Evolutionary conservation across 2,888 invertebrate genomes (phyloP), one percentile per base, ranked within the genome.

Genomic region (Tipula helvola): DNA sequence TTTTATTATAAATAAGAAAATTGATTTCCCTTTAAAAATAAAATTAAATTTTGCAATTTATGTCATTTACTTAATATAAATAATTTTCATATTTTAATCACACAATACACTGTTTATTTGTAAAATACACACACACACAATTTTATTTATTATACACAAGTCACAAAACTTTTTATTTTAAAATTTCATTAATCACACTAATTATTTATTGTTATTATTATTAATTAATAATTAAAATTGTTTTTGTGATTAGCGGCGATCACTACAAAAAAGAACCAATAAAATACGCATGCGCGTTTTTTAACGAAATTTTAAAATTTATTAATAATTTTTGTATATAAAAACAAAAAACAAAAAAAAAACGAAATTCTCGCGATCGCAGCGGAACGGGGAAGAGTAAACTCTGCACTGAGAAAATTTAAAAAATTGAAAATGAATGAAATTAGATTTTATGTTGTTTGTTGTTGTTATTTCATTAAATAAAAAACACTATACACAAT

Each of bases 311-410:
- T 39, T 39, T 84, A 36, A 84, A 84, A 84, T 84, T 39, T 84
- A 84, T 84, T 39, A 84, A 39, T 84, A 84, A 84, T 84, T 84
- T 84, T 28, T 28, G 28, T 28, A 28, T 39, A 84, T 36, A 84
- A 84, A 36, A 84, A 84, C 41, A 84, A 83, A n/a, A 36, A 83
- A n/a, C 36, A 83, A 28, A 83, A n/a, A 83, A 83, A 28, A 28
- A 39, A 84, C 84, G 18, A 85, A 85, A 42, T 18, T 85, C 39
- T 42, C 85, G 85, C 85, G 85, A 42, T 18, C 85, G 85, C 85
- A 85, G 85, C 85, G 85, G 85, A 85, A 85, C 85, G 85, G 85
- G 85, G 85, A 85, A 85, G 42, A 85, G 85, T 85, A 85, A 42
- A 42, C 85, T 85, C 41, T 42, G 42, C 85, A 85, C 85, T 85